Percentiles rank a stretch among this genome's conserved stretches.
Evolutionary conservation across 2,113 vertebrate genomes (phyloP).

Genomic region (Leptobrachium ailaonicum): DNA sequence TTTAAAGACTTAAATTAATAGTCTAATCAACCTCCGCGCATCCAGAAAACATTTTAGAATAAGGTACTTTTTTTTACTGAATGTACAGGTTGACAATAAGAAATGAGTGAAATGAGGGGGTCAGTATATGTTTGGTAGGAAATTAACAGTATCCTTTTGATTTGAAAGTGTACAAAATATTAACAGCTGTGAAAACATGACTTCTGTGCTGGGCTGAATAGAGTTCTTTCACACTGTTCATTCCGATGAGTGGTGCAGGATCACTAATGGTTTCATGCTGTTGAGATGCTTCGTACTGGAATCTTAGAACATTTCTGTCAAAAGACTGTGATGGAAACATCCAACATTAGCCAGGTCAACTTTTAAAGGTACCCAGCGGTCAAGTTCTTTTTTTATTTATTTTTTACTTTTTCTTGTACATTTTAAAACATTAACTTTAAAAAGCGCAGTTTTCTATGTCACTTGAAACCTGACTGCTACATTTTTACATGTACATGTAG

Average conservation of each 20-base stretch:
- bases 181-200: slow-evolving; percentile 48
- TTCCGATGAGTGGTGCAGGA: slow-evolving; percentile 38
- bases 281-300: slow-evolving; percentile 37
- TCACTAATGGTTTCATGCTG: slow-evolving; percentile 47
- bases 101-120: slow-evolving; percentile 37
- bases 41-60: slow-evolving; percentile 14
- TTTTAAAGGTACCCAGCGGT: slow-evolving; percentile 21
- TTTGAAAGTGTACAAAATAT: slow-evolving; percentile 48
- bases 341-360: slow-evolving; percentile 17
- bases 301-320: slow-evolving; percentile 27
- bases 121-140: slow-evolving; percentile 31
- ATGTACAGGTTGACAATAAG: slow-evolving; percentile 21
- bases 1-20: slow-evolving; percentile 12
- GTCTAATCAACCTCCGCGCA: neutral
- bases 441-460: neutral
- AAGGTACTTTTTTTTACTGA: slow-evolving; percentile 30
- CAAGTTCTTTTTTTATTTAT: neutral
- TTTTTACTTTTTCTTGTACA: slow-evolving; percentile 2
- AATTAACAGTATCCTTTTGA: slow-evolving; percentile 47
- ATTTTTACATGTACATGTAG: neutral
- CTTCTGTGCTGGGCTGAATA: slow-evolving; percentile 44
- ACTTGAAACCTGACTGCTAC: neutral
- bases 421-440: slow-evolving; percentile 11
- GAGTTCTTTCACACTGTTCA: slow-evolving; percentile 40
- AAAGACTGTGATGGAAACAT: slow-evolving; percentile 31